Evolutionary conservation across 2,888 invertebrate species (phyloP), one percentile per base, ranked within the genome.

Genomic region (Oscheius myriophilus): DNA sequence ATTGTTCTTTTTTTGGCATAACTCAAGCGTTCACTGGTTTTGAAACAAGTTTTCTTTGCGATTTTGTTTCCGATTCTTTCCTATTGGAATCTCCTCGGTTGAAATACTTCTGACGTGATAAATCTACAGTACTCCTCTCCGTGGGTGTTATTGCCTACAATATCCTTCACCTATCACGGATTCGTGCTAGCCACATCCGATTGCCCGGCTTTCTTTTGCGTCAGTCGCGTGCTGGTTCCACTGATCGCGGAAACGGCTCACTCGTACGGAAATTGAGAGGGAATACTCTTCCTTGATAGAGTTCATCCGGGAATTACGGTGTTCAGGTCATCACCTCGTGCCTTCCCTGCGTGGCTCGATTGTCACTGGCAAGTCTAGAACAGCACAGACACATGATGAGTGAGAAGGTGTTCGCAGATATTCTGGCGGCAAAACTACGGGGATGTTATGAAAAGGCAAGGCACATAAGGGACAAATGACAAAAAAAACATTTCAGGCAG

Each of bases 371-470:
- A n/a, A 69, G 74, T 6, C 68, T 86, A 26, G 85, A 86, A 65
- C 74, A 82, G 26, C 84, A 85, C 69, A 72, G 85, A 21, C 76
- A 83, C 61, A 84, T 85, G 85, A 71, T 85, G 16, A 82, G 82
- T 3, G 85, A 85, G 23, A 71, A 71, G 42, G 67, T 83, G 1
- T 80, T 79, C 58, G 82, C 80, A 9, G 84, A 85, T 63, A 67
- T 85, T 52, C 61, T 86, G 25, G 84, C 84, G 7, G 83, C 83
- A n/a, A 86, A 86, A 65, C 63, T 86, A 52, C 67, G 85, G 43
- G 79, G 81, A 9, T 78, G 76, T 54, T 86, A 85, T 72, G 77
- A 80, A 39, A 85, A 84, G 76, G 83, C 80, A 12, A 39, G 63
- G 7, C 45, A 55, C 55, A n/a, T 42, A 23, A 43, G 16, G 16